Percentiles rank a stretch among this genome's conserved stretches.
phyloP scores from a whole-genome alignment of 2,888 invertebrate genomes.

The Alentia gelatinosa region DNA sequence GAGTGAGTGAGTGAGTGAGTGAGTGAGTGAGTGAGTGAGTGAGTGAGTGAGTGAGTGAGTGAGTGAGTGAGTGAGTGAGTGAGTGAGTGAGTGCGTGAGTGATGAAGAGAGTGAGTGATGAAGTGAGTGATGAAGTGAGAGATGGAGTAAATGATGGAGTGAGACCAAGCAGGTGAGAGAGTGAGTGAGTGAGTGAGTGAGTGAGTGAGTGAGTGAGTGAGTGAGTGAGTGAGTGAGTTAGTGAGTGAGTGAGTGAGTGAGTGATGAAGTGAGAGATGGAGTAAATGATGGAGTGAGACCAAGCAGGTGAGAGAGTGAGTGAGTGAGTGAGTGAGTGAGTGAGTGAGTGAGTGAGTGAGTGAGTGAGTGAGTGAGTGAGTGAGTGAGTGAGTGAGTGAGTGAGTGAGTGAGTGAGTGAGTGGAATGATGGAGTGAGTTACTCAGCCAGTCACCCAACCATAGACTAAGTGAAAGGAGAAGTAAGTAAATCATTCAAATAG shows the following conservation, averaged over 20 bases:
- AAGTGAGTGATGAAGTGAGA: background rate
- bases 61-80: background rate
- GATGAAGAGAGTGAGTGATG: slow-evolving; percentile 11
- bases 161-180: background rate
- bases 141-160: background rate
- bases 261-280: background rate
- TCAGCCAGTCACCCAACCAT: too few species aligned
- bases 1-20: slow-evolving; percentile 33
- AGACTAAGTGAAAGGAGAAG: background rate
- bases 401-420: background rate
- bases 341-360: background rate
- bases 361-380: background rate
- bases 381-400: background rate
- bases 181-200: background rate
- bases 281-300: background rate
- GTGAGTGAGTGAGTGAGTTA: background rate
- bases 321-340: background rate
- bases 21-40: background rate
- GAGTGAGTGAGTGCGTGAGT: background rate
- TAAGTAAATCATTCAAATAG: background rate
- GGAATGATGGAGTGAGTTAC: background rate
- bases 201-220: background rate
- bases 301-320: background rate
- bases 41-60: background rate
- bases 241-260: slow-evolving; percentile 23